phyloP scores from a whole-genome alignment of 2,113 vertebrate species.

The Actenoides hombroni region DNA sequence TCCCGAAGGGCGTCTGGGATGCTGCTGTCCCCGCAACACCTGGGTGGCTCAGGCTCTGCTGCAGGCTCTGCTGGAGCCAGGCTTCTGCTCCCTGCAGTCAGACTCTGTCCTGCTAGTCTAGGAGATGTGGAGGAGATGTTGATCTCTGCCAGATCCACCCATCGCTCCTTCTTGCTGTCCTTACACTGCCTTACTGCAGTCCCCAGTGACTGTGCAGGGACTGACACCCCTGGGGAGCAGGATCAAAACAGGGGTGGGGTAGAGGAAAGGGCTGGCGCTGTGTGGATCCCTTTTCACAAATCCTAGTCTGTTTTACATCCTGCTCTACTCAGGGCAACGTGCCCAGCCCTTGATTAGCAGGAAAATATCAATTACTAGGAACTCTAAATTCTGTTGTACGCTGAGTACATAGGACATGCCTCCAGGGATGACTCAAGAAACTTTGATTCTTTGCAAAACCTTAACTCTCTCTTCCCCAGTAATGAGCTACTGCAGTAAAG shows the following conservation, averaged over 20 bases:
- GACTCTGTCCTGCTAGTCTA: not conserved
- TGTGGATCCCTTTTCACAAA: not conserved
- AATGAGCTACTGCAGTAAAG: not conserved
- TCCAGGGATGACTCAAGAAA: not conserved
- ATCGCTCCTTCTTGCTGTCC: not conserved
- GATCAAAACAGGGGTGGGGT: not conserved
- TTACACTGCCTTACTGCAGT: not conserved
- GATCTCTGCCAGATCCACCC: not conserved
- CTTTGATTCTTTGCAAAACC: not conserved
- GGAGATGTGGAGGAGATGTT: not conserved
- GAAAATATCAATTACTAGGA: conserved; percentile 2
- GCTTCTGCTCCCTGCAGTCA: not conserved
- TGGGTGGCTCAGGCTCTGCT: not conserved
- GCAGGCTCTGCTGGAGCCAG: not conserved
- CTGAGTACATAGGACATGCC: not conserved
- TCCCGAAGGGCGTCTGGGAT: fast-evolving
- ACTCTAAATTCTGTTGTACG: not conserved
- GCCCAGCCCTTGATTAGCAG: not conserved
- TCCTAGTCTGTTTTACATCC: not conserved
- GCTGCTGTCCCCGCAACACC: not conserved
- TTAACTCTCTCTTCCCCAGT: not conserved
- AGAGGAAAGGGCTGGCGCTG: not conserved
- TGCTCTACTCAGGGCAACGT: not conserved
- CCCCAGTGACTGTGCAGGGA: not conserved
- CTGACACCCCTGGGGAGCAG: not conserved